phyloP scores from a whole-genome alignment of 2,113 vertebrate genomes.

The Syngnathus scovelli region DNA sequence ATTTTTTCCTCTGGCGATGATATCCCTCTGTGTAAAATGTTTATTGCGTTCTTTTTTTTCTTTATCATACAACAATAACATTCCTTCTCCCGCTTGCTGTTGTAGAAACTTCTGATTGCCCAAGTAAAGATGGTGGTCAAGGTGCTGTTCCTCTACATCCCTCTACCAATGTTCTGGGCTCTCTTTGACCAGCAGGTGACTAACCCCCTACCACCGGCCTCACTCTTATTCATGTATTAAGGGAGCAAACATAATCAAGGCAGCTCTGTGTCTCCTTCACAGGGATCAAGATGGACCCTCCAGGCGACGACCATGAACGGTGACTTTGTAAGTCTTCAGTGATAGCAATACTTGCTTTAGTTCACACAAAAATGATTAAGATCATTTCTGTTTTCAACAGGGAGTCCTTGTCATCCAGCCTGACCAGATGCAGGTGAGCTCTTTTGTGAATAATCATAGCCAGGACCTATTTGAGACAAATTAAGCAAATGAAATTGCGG shows the following conservation, averaged over 20 bases:
- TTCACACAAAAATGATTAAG: neutral
- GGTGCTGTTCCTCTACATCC: conserved; percentile 92
- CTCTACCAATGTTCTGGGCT: conserved; percentile 98
- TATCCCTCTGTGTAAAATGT: neutral
- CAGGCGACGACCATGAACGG: conserved; percentile 90
- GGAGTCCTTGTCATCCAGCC: conserved; percentile 79
- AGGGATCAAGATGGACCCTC: conserved; percentile 97
- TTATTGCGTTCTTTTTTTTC: neutral
- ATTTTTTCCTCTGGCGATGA: neutral
- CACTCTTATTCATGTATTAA: neutral
- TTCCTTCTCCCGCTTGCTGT: neutral
- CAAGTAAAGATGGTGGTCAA: conserved; percentile 90
- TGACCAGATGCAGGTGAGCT: conserved; percentile 94
- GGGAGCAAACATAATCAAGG: neutral
- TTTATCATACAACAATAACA: neutral
- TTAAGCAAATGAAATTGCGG: neutral
- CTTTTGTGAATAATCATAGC: neutral
- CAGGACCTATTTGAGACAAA: neutral
- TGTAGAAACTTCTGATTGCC: conserved; percentile 83
- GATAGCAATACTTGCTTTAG: neutral
- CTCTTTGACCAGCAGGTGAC: conserved; percentile 95
- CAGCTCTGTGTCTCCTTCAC: conserved; percentile 16
- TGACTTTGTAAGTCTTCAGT: conserved; percentile 76
- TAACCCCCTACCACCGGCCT: neutral
- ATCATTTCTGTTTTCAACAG: conserved; percentile 54